Evolutionary conservation across 2,797 vertebrate genomes (phyloP).

Genomic region (Dicrostonyx torquatus): DNA sequence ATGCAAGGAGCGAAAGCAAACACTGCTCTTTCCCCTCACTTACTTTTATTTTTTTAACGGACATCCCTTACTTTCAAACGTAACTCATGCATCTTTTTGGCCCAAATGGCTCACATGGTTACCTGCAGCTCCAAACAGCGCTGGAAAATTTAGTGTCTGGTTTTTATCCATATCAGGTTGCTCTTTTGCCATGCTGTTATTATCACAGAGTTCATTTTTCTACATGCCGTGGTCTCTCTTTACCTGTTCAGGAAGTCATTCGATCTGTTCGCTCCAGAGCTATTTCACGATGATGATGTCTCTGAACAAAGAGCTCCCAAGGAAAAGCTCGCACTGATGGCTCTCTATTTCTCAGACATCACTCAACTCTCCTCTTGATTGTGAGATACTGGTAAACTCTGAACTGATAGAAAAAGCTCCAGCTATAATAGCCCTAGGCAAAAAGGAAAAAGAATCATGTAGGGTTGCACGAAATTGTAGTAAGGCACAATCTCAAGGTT

Average conservation of each 20-base stretch:
- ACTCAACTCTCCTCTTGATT: conserved; percentile 11
- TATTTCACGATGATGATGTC: neutral
- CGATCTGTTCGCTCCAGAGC: neutral
- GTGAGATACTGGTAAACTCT: neutral
- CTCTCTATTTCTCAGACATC: neutral
- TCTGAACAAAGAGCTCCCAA: neutral
- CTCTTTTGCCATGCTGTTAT: neutral
- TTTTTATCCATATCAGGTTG: neutral
- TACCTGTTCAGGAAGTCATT: neutral
- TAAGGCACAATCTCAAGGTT: neutral
- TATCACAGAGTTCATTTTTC: neutral
- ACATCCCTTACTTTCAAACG: neutral
- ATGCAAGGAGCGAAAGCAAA: neutral
- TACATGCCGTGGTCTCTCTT: neutral
- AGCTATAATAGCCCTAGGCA: neutral
- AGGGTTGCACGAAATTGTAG: neutral
- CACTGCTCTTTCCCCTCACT: neutral
- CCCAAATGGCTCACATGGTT: neutral
- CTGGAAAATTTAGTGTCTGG: neutral
- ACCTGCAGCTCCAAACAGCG: neutral
- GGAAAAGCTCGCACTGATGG: neutral
- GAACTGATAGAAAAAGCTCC: neutral
- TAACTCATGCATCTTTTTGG: neutral
- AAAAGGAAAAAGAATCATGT: neutral
- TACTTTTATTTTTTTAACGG: neutral